Conservation (phyloP, 2,888 invertebrate species). For the Tachina grossa region DNA sequence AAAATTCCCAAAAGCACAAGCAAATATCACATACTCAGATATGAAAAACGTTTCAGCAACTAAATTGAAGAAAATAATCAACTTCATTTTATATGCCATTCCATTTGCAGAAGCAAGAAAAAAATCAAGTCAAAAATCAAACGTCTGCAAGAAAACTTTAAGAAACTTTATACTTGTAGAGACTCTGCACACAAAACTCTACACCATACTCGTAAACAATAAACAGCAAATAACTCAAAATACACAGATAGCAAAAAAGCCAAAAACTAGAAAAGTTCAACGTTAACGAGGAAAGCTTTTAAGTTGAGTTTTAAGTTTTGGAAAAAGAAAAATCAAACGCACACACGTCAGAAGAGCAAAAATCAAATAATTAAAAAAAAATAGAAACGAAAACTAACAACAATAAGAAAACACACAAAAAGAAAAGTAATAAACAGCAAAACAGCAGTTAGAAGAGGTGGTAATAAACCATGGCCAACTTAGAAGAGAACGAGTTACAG, state of each 20-base stretch:
- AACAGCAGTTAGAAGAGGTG: slow-evolving; percentile 22
- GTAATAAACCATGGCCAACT: slow-evolving; percentile 67
- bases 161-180: slow-evolving; percentile 26
- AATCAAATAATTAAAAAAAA: background rate
- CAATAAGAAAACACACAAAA: background rate
- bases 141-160: slow-evolving; percentile 54
- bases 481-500: slow-evolving; percentile 66
- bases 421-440: slow-evolving; percentile 1
- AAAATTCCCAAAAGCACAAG: slow-evolving; percentile 32
- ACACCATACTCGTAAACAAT: too few species aligned
- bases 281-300: slow-evolving; percentile 49
- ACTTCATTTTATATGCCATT: slow-evolving; percentile 15
- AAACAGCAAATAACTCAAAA: slow-evolving; percentile 17
- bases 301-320: slow-evolving; percentile 60
- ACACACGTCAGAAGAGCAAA: slow-evolving; percentile 6
- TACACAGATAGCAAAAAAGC: too few species aligned
- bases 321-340: slow-evolving; percentile 11
- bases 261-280: slow-evolving; percentile 33
- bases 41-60: background rate
- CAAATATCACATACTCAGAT: slow-evolving; percentile 15
- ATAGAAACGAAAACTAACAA: slow-evolving; percentile 6
- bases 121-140: slow-evolving; percentile 29
- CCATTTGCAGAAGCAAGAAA: slow-evolving; percentile 26
- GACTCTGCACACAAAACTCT: slow-evolving; percentile 46
- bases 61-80: slow-evolving; percentile 35